Base-by-base conservation (phyloP, 2,888 invertebrate genomes). In the Eurois occulta region DNA sequence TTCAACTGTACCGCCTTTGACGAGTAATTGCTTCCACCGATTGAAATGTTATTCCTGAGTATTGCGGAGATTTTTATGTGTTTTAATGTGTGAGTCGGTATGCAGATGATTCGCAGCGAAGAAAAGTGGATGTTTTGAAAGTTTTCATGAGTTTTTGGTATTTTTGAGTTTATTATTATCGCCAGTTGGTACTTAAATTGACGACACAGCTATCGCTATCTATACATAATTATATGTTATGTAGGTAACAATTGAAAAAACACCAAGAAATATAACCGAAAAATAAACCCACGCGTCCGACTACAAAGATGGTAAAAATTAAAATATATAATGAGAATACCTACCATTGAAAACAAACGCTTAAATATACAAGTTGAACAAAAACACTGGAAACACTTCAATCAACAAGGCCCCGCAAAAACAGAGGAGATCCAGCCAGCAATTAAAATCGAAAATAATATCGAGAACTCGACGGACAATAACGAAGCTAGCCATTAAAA, bases 401-500 rank as follows among this genome's bases (percentile, higher is more conserved):
- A 91, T 91, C 91, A 92, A 92, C 91, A 90, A 89, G 88, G 89
- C 90, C 55, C 77, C 77, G 86, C 86, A 90, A 91, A 91, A 92
- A 91, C 88, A 90, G 88, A 91, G 88, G 85, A 93, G 90, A 91
- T 88, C 88, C 88, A 90, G 86, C 85, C 88, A 92, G 93, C 95
- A 95, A 96, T 96, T 95, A 95, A 94, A 94, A 91, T 92, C 91
- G 92, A 92, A 95, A 95, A 95, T 94, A 95, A 94, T 95, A 95
- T 95, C 92, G 93, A 93, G 92, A 92, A 91, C 91, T 91, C 91
- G 90, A 89, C 90, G 93, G 92, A 94, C 94, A 94, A 95, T 95
- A 96, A 96, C 96, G 96, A 96, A 95, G 93, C 94, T 92, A 93
- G 91, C 96, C 95, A 96, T 96, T 96, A 96, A 96, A 96, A 96